Percentiles rank a stretch among this genome's conserved stretches.
phyloP scores from a whole-genome alignment of 2,888 invertebrate species.

The Drosophila aldrichi region DNA sequence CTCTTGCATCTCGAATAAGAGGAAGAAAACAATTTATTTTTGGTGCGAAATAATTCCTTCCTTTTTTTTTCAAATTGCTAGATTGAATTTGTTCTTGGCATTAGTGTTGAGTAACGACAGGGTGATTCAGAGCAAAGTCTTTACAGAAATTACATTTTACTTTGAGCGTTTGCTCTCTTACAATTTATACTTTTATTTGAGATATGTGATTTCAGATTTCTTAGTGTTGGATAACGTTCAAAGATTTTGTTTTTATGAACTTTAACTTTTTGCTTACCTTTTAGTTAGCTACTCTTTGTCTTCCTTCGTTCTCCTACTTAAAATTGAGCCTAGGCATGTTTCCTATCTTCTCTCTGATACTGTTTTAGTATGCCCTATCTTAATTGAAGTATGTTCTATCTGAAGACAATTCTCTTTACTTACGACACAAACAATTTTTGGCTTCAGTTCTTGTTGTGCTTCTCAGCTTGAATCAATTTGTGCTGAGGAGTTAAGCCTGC shows the following conservation, averaged over 20 bases:
- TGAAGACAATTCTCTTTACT: conserved; percentile 26
- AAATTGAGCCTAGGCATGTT: neutral
- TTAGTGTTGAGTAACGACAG: neutral
- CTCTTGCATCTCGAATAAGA: neutral
- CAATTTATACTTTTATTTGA: too few relatives aligned
- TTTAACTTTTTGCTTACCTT: neutral
- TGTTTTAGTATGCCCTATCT: neutral
- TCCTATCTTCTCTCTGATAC: neutral
- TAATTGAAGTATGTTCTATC: conserved; percentile 3
- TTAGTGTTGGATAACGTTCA: neutral
- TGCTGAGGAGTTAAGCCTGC: conserved; percentile 26
- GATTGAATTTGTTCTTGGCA: too few relatives aligned
- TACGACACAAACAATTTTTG: too few relatives aligned
- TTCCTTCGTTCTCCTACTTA: too few relatives aligned
- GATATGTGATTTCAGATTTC: too few relatives aligned
- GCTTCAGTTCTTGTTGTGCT: conserved; percentile 2
- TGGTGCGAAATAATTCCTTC: conserved; percentile 1
- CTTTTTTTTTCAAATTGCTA: neutral
- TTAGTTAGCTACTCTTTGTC: neutral
- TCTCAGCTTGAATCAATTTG: conserved; percentile 54
- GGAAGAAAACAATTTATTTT: conserved; percentile 3
- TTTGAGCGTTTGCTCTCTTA: neutral
- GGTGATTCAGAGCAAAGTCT: too few relatives aligned
- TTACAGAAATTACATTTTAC: neutral
- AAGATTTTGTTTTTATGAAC: neutral